Evolutionary conservation across 2,113 vertebrate species (phyloP), one percentile per base, ranked within the genome.

Genomic region (Chaetodon trifascialis): DNA sequence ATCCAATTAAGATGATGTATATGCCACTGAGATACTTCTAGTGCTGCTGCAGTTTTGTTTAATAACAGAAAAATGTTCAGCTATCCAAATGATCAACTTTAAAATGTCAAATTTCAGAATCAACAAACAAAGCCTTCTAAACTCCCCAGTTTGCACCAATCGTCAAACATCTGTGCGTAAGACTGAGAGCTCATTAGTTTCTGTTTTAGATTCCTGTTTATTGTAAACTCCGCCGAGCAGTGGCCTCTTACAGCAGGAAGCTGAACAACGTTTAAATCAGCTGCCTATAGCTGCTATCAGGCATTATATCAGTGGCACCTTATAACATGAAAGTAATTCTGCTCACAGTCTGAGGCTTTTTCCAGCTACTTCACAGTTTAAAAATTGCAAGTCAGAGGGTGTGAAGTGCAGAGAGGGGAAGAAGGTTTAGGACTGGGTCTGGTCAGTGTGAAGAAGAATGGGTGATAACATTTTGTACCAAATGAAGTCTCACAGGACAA

Each of bases 1-100:
- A 34, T 52, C 72, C 58, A 86, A 86, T 83, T 80, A 84, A 71
- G 60, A 75, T 81, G 65, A 81, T 62, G 47, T 51, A 11, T 36
- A 44, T 59, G 56, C 9, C 76, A 70, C 30, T 36, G 47, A 76
- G 54, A 69, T 42, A 42, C 11, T 70, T 72, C 11, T 11, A 30
- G 7, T 9, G 7, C 30, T 34, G 7, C 23, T 25, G 7, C 51
- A 54, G 2, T 66, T 70, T 47, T 71, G 34, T 64, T 69, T 58
- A 59, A 42, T 60, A 77, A 36, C 42, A 40, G 56, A 73, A 76
- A 59, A 49, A 44, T 52, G 16, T 67, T 69, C 23, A 10, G n/a
- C 46, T 30, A 7, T 66, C 34, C 47, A 54, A 86, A 85, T 16
- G 14, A 47, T 16, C 11, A 44, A 54, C 69, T 49, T 49, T 42